Evolutionary conservation across 35 echinoderm and acorn worm genomes (phyloP).

Genomic region (Holothuria glaberrima): DNA sequence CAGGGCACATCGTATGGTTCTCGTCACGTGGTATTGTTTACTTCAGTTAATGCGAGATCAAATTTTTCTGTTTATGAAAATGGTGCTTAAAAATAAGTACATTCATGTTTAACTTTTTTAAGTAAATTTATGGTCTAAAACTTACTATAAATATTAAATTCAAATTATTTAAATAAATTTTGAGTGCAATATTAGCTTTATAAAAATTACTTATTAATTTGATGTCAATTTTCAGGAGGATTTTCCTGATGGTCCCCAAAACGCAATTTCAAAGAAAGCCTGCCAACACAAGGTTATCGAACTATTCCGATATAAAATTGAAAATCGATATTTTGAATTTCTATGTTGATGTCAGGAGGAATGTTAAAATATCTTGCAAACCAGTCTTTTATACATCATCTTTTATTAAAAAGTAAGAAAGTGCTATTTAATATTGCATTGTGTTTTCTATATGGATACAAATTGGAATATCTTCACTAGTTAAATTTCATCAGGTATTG

Average conservation of each 20-base stretch:
- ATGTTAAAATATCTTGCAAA: no score
- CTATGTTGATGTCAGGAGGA: background rate
- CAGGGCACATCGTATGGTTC: background rate
- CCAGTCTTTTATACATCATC: no score
- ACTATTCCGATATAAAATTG: no score
- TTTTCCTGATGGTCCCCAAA: background rate
- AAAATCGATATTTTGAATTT: background rate
- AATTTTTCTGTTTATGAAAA: background rate
- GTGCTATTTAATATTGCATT: no score
- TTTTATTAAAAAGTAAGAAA: no score
- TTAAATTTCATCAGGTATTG: no score
- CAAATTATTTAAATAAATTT: background rate
- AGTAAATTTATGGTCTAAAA: no score
- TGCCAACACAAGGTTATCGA: background rate
- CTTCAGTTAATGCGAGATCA: background rate
- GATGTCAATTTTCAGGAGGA: background rate
- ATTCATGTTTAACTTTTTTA: no score
- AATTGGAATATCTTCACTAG: no score
- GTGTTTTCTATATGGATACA: no score
- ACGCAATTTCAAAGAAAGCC: background rate
- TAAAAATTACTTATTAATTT: background rate
- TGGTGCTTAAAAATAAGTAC: background rate
- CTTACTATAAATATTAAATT: background rate
- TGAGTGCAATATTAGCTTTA: background rate
- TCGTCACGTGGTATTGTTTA: slow-evolving; percentile 58